Conservation (phyloP, 2,113 vertebrate genomes). For the Marmota monax region DNA sequence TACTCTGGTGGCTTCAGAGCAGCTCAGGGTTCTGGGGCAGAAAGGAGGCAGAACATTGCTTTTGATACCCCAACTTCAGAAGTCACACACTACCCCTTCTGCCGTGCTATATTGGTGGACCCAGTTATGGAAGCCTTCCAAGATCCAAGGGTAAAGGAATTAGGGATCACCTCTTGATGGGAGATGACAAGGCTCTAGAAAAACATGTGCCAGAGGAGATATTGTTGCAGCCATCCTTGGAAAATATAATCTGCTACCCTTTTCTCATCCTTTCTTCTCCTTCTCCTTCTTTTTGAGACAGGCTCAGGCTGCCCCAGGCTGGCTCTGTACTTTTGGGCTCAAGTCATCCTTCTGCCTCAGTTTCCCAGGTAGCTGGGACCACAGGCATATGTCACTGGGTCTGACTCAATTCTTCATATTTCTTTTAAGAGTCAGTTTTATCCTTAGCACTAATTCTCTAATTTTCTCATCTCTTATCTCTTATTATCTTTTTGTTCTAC, state of each 20-base stretch:
- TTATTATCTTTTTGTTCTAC: conserved; percentile 26
- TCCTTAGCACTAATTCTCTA: conserved; percentile 35
- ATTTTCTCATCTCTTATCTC: conserved; percentile 8
- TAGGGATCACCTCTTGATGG: neutral
- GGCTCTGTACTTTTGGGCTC: neutral
- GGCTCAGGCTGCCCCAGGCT: neutral
- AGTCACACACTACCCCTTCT: neutral
- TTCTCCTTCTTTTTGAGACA: too few species aligned
- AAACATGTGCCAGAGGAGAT: neutral
- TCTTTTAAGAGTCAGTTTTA: neutral
- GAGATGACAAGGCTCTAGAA: neutral
- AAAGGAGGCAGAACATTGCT: neutral
- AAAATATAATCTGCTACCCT: neutral
- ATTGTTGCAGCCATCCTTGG: neutral
- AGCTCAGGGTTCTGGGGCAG: neutral
- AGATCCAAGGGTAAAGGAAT: neutral
- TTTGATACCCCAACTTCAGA: neutral
- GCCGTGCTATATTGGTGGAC: neutral
- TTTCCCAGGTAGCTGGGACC: neutral
- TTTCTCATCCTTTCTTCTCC: neutral
- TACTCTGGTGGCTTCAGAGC: neutral
- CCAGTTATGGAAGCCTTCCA: neutral
- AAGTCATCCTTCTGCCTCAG: neutral
- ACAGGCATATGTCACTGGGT: neutral
- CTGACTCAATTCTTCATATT: neutral